Evolutionary conservation across 2,797 vertebrate genomes (phyloP).

Genomic region (Molossus alvarezi): DNA sequence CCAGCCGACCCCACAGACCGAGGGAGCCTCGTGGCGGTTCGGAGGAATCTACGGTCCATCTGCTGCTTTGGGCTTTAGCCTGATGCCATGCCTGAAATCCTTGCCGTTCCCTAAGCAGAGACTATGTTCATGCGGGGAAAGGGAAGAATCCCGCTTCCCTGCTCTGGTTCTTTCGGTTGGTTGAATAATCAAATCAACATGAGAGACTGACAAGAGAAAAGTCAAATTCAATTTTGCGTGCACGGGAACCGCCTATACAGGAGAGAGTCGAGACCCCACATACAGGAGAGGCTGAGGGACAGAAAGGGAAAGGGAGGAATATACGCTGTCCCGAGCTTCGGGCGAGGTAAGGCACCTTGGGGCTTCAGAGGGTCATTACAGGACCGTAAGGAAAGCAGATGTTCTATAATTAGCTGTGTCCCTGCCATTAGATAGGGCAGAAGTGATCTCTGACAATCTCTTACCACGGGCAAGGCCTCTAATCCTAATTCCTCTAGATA

Average conservation of each 20-base stretch:
- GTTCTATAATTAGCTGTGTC: background rate
- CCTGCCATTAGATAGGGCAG: background rate
- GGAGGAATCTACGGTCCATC: background rate
- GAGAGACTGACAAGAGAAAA: background rate
- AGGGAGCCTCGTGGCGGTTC: background rate
- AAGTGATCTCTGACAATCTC: background rate
- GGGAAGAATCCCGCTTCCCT: background rate
- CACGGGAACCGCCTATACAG: too few species aligned
- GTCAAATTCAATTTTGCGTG: background rate
- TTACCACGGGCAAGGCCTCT: background rate
- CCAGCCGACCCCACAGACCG: background rate
- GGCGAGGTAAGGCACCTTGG: background rate
- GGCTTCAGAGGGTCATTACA: background rate
- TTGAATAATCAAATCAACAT: background rate
- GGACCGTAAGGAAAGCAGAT: background rate
- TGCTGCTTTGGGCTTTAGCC: background rate
- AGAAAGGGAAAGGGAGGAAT: background rate
- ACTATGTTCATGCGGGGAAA: background rate
- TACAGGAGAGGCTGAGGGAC: background rate
- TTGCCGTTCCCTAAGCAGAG: background rate
- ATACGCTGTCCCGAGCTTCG: too few species aligned
- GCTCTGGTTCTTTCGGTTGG: background rate
- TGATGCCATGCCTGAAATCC: background rate
- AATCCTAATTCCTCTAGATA: background rate
- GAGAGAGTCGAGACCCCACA: background rate